Evolutionary conservation across 2,113 vertebrate species (phyloP), one percentile per base, ranked within the genome.

Genomic region (Oostethus manadensis): DNA sequence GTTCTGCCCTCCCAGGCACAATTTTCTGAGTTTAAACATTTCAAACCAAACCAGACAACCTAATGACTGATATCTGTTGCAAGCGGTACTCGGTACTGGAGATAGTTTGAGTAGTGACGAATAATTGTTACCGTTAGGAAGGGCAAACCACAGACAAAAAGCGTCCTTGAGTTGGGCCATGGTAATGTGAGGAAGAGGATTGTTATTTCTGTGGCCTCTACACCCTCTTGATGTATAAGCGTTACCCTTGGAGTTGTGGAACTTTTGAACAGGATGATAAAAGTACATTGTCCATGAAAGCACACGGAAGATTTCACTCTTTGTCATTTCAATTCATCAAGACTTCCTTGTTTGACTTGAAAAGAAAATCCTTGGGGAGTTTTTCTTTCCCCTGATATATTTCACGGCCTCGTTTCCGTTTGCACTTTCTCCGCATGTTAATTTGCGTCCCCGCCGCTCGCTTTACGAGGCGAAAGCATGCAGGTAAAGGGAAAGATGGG

Each of bases 401-500:
- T 68, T 49, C 9, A 50, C 22, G 35, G 51, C 35, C 42, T 48
- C 15, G 18, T 63, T 68, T 51, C 47, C 61, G 50, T 73, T 68
- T 69, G 45, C 55, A 35, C 44, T 70, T 60, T 17, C 58, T 65
- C 58, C 65, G 77, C 63, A 73, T 66, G 70, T 67, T 48, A 58
- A 45, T 56, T 40, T 61, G 51, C 47, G 42, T 54, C 22, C 45
- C 40, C 50, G 56, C 64, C 56, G 66, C 47, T 60, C 57, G 64
- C 49, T 67, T 46, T 38, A 66, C 68, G 48, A 67, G 64, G 29
- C 29, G 8, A 33, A 4, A 33, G 26, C 42, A 44, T 10, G 56
- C 42, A 62, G 45, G 48, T 42, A 45, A 47, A 44, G 35, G 53
- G 10, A 45, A 58, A 70, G 53, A 45, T 71, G 56, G 56, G 50